Evolutionary conservation across 2,888 invertebrate genomes (phyloP).

Genomic region (Cryptocephalus primarius): DNA sequence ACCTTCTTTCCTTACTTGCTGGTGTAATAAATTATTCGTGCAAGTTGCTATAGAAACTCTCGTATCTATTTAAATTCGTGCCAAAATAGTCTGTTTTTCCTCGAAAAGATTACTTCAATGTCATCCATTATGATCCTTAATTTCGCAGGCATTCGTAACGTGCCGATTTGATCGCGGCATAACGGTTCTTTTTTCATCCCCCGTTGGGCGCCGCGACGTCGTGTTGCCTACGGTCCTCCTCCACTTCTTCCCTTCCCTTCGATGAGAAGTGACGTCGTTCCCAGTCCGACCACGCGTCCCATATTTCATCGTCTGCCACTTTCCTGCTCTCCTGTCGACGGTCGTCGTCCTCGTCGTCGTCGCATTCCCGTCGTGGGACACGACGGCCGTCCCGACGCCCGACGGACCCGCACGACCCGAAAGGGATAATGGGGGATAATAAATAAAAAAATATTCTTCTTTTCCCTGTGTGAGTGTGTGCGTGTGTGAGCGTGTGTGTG

Average conservation of each 20-base stretch:
- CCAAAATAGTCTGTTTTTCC: no score
- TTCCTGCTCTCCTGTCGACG: constrained; percentile 43
- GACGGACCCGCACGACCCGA: constrained; percentile 28
- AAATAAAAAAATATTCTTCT: constrained; percentile 39
- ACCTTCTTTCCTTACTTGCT: no score
- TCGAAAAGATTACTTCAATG: no score
- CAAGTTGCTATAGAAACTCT: no score
- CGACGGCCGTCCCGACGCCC: constrained; percentile 7
- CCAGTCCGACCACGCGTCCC: constrained; percentile 64
- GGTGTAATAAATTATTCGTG: no score
- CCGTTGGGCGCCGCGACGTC: constrained; percentile 36
- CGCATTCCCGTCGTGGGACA: constrained; percentile 21
- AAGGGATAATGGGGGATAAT: constrained; percentile 38
- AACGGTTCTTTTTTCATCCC: no score
- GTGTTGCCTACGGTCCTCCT: constrained; percentile 8
- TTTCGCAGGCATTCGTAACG: no score
- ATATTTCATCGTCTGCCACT: constrained; percentile 63
- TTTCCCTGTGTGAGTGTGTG: constrained; percentile 24
- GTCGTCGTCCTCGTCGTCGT: constrained; percentile 12
- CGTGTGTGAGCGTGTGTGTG: constrained; percentile 8
- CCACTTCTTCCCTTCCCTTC: constrained; percentile 17
- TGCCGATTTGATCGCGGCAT: no score
- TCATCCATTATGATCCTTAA: no score
- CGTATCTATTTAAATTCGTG: no score
- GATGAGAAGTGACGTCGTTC: constrained; percentile 55